phyloP scores from a whole-genome alignment of 2,113 vertebrate genomes.

The Orycteropus afer region DNA sequence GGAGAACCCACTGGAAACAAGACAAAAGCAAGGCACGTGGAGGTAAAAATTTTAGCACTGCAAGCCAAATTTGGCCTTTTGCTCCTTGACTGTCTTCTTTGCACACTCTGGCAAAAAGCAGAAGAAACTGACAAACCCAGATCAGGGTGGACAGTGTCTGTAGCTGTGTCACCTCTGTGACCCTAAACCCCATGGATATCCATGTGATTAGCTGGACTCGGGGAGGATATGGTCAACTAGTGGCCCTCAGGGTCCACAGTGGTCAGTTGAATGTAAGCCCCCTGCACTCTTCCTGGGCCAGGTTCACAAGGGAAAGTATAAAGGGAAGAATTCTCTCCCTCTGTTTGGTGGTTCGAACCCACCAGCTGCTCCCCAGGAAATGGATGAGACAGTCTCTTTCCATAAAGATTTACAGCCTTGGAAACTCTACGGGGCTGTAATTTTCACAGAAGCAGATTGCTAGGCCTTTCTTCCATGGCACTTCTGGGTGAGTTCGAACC shows the following conservation, averaged over 20 bases:
- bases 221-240: background rate
- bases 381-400: too few species aligned
- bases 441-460: too few species aligned
- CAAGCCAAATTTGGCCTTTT: background rate
- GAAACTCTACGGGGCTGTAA: too few species aligned
- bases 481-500: too few species aligned
- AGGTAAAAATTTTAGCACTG: background rate
- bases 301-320: background rate
- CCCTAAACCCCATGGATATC: background rate
- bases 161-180: background rate
- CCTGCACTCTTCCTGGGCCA: background rate
- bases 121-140: background rate
- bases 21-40: background rate
- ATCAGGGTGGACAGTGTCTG: background rate
- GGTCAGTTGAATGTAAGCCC: background rate
- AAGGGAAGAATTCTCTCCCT: background rate
- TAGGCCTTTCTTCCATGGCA: too few species aligned
- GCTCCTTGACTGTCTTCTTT: background rate
- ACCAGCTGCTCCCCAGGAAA: background rate
- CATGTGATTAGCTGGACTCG: background rate
- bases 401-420: too few species aligned
- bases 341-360: background rate
- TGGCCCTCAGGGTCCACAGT: background rate
- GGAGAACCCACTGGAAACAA: slow-evolving; percentile 91
- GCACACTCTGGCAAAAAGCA: background rate